phyloP scores from a whole-genome alignment of 2,888 invertebrate genomes.

The Leptopilina syphax region DNA sequence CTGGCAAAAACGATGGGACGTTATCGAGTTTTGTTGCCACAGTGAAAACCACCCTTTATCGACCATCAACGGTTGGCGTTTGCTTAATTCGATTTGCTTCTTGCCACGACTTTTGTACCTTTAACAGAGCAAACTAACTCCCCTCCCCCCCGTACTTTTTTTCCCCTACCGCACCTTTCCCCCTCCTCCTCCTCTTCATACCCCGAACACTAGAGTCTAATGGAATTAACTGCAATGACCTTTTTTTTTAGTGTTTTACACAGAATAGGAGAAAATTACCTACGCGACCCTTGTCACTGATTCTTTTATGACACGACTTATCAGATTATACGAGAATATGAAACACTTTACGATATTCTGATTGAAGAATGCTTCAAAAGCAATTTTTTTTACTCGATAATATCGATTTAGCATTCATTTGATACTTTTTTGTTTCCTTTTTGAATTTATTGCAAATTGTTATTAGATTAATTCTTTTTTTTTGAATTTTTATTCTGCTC shows the following conservation, averaged over 20 bases:
- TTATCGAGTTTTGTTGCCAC: conserved; percentile 53
- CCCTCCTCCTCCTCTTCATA: no score
- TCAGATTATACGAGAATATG: no score
- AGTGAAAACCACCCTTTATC: conserved; percentile 49
- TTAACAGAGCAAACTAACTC: conserved; percentile 9
- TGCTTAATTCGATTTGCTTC: conserved; percentile 52
- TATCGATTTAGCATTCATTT: no score
- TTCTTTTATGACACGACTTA: not conserved
- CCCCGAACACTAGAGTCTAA: not conserved
- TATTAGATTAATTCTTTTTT: no score
- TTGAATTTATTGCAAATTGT: no score
- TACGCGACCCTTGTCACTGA: not conserved
- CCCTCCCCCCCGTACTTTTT: no score
- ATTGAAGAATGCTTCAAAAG: no score
- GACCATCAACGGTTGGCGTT: conserved; percentile 44
- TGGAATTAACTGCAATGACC: conserved; percentile 9
- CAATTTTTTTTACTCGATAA: no score
- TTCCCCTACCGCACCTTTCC: no score
- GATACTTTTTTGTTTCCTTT: no score
- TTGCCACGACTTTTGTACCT: conserved; percentile 31
- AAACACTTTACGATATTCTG: not conserved
- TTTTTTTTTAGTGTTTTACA: conserved; percentile 22
- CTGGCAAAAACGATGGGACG: conserved; percentile 21
- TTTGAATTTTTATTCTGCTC: no score
- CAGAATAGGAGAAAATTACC: conserved; percentile 6